A percentile compares a stretch with the other conserved stretches of the same genome.
Conservation (phyloP, 2,113 vertebrate species). For the Callaeas wilsoni region DNA sequence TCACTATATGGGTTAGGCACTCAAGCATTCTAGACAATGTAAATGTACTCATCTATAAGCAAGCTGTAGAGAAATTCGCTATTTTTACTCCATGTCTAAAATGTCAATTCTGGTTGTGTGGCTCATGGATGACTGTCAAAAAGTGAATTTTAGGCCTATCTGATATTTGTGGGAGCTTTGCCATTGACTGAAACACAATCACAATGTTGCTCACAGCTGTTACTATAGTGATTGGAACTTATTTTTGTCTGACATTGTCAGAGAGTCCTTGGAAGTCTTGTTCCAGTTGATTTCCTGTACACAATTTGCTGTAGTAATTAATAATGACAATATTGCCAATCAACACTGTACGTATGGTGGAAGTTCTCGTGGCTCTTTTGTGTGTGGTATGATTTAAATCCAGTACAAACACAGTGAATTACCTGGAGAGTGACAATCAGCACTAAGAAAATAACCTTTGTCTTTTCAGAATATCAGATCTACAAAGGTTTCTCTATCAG, state of each 20-base stretch:
- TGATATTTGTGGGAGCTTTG: slow-evolving; percentile 6
- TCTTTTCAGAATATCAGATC: neutral
- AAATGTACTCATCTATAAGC: neutral
- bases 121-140: neutral
- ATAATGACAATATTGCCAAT: neutral
- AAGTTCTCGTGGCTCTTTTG: neutral
- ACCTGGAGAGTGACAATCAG: neutral
- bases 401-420: neutral
- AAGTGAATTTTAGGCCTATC: neutral
- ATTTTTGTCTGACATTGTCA: slow-evolving; percentile 32
- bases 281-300: slow-evolving; percentile 31
- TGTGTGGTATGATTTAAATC: neutral
- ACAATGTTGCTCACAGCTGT: neutral
- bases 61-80: neutral
- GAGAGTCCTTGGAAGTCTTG: slow-evolving; percentile 12
- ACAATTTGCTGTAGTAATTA: slow-evolving; percentile 12
- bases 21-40: neutral
- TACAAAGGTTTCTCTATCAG: neutral
- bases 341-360: neutral
- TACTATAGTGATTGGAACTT: slow-evolving; percentile 9
- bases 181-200: neutral
- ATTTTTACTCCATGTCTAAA: neutral
- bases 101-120: neutral
- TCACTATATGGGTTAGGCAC: neutral
- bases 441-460: neutral